Evolutionary conservation across 2,113 vertebrate genomes (phyloP).

Genomic region (Oreochromis aureus): DNA sequence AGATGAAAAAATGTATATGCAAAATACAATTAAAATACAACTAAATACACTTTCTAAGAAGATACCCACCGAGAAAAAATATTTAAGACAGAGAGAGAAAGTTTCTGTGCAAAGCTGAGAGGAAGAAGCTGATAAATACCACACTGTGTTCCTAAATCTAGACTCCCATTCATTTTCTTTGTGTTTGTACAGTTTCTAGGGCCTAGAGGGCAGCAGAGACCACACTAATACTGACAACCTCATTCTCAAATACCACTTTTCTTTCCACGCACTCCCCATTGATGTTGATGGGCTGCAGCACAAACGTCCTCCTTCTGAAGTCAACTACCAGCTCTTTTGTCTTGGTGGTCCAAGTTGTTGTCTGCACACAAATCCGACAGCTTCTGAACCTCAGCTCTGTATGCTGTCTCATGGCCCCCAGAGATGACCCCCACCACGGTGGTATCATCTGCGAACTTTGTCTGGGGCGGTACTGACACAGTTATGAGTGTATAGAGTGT

Average conservation of each 20-base stretch:
- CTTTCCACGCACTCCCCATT: not conserved
- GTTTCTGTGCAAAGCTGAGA: constrained; percentile 72
- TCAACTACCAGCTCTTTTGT: not conserved
- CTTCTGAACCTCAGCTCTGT: not conserved
- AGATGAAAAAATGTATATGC: not conserved
- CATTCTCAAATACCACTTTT: not conserved
- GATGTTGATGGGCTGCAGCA: not conserved
- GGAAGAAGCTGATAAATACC: constrained; percentile 50
- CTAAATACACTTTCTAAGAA: not conserved
- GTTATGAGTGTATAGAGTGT: not conserved
- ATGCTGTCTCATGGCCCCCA: not conserved
- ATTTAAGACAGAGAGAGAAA: constrained; percentile 64
- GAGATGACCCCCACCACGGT: not conserved
- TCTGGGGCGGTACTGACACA: not conserved
- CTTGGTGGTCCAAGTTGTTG: not conserved
- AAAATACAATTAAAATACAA: not conserved
- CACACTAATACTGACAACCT: not conserved
- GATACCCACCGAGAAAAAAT: not conserved
- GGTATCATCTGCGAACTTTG: not conserved
- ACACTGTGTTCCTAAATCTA: not conserved
- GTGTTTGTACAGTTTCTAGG: not conserved
- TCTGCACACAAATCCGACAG: not conserved
- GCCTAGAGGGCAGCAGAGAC: constrained; percentile 31
- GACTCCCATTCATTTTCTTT: not conserved
- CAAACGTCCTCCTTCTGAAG: not conserved